Conservation (phyloP, 2,797 vertebrate genomes). For the Neopelma chrysocephalum region DNA sequence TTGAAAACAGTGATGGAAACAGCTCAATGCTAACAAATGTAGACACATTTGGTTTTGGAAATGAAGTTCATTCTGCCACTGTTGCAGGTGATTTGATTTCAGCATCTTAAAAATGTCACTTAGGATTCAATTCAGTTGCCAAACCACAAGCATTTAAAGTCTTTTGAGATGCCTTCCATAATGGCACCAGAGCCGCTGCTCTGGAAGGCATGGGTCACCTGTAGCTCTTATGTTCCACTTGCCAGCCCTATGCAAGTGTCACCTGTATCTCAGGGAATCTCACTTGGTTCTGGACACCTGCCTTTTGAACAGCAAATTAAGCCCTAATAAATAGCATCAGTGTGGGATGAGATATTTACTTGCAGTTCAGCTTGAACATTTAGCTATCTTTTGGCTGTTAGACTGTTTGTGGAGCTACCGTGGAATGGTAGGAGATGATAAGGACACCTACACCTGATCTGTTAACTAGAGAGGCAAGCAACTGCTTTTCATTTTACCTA, state of each 20-base stretch:
- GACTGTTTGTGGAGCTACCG: background rate
- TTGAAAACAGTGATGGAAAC: background rate
- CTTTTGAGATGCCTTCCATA: background rate
- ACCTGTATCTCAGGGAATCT: background rate
- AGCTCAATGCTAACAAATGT: background rate
- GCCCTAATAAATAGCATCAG: background rate
- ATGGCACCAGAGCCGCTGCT: background rate
- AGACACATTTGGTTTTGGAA: background rate
- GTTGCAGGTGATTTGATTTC: slow-evolving; percentile 21
- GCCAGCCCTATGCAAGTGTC: background rate
- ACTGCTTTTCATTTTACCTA: background rate
- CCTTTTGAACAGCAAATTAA: background rate
- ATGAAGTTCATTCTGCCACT: background rate
- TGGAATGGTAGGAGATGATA: background rate
- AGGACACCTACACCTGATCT: background rate
- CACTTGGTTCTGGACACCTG: background rate
- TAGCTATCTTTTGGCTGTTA: background rate
- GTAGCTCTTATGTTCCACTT: background rate
- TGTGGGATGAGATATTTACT: background rate
- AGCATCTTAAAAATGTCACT: background rate
- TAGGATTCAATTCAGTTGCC: background rate
- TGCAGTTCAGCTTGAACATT: background rate
- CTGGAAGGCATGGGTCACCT: background rate
- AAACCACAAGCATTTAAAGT: background rate
- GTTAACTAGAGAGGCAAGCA: background rate